Conservation (phyloP, 2,888 invertebrate species). For the Ischnus inquisitorius region DNA sequence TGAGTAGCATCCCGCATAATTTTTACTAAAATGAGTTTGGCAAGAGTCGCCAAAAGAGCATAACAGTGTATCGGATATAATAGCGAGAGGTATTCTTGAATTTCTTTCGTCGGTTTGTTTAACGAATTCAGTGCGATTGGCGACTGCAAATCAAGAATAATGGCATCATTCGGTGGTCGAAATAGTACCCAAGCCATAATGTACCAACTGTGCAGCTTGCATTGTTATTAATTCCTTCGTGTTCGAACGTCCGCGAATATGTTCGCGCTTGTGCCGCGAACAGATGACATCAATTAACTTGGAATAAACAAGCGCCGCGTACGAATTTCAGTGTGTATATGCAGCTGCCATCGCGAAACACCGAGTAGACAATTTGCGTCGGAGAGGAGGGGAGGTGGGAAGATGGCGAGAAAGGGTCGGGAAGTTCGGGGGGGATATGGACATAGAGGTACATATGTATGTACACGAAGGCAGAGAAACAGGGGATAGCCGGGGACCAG, state of each 20-base stretch:
- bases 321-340: background rate
- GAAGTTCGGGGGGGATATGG: slow-evolving; percentile 26
- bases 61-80: too few species aligned
- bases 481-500: slow-evolving; percentile 58
- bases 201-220: background rate
- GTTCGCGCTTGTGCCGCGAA: slow-evolving; percentile 4
- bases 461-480: slow-evolving; percentile 29
- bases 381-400: slow-evolving; percentile 19
- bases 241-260: background rate
- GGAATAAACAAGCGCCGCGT: background rate
- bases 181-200: background rate
- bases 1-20: too few species aligned
- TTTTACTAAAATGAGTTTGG: too few species aligned
- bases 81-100: too few species aligned
- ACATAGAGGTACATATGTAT: slow-evolving; percentile 28
- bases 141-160: too few species aligned
- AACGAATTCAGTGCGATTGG: too few species aligned
- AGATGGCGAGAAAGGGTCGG: slow-evolving; percentile 23
- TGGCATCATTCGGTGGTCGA: background rate
- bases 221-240: background rate
- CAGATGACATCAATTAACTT: slow-evolving; percentile 9
- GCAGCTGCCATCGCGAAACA: background rate
- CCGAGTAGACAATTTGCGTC: background rate
- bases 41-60: too few species aligned
- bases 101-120: too few species aligned